Evolutionary conservation across 2,113 vertebrate species (phyloP).

Genomic region (Oxyura jamaicensis): DNA sequence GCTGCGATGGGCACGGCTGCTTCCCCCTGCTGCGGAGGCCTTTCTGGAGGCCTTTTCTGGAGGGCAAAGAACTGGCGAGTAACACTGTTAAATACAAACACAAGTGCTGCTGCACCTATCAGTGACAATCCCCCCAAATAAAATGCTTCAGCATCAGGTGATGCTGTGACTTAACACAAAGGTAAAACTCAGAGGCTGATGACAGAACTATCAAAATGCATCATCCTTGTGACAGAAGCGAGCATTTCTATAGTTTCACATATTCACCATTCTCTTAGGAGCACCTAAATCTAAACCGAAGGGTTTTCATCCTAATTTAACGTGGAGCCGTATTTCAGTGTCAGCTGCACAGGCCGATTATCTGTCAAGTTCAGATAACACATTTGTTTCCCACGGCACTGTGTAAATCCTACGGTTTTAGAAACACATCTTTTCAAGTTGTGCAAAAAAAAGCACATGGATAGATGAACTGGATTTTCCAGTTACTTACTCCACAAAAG

Average conservation of each 20-base stretch:
- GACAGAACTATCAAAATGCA: neutral
- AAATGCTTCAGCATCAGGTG: neutral
- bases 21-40: neutral
- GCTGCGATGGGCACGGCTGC: neutral
- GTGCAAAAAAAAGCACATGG: neutral
- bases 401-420: neutral
- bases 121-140: neutral
- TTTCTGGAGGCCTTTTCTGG: neutral
- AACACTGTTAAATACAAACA: neutral
- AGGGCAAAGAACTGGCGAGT: neutral
- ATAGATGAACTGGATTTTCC: neutral
- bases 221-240: neutral
- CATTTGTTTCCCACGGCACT: neutral
- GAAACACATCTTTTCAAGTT: neutral
- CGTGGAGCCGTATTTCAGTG: neutral
- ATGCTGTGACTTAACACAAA: fast-evolving
- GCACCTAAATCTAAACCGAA: neutral
- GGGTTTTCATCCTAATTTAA: neutral
- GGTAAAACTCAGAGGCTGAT: neutral
- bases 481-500: neutral
- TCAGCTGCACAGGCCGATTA: neutral
- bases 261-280: neutral
- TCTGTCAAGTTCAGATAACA: neutral
- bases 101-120: neutral
- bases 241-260: neutral